These are phyloP conservation scores for Achroia grisella DNA, from an alignment of 1,140 invertebrate genomes.

Conservation along the genomic window DNA sequence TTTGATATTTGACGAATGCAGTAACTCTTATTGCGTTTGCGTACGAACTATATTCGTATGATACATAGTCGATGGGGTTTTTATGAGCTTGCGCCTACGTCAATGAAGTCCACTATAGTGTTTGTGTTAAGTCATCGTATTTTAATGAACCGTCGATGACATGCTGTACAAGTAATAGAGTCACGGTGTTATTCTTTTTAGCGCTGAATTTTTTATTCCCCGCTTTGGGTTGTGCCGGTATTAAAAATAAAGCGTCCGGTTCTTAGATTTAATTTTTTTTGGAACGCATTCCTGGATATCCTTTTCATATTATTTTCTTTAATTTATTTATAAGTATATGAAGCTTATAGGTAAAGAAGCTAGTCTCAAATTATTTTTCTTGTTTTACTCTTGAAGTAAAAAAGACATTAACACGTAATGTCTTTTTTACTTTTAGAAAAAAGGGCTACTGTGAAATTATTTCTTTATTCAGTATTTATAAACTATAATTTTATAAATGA, in stretches of 20 bases:
- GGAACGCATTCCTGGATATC: conserved; percentile 30
- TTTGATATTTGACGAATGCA: conserved; percentile 19
- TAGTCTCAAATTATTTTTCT: no score
- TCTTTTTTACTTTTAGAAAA: no score
- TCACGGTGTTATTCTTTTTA: conserved; percentile 67
- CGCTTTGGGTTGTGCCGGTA: conserved; percentile 41
- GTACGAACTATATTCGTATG: conserved; percentile 29
- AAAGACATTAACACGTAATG: no score
- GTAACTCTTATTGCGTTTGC: conserved; percentile 17
- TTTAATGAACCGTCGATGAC: conserved; percentile 72
- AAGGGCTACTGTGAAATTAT: no score
- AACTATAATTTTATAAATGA: no score
- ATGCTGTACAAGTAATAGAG: conserved; percentile 70
- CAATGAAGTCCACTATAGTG: conserved; percentile 69
- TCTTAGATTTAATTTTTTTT: conserved; percentile 42
- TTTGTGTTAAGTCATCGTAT: conserved; percentile 71
- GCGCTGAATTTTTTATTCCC: conserved; percentile 60
- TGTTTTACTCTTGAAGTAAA: no score
- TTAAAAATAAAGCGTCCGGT: conserved; percentile 32
- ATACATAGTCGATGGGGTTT: conserved; percentile 21
- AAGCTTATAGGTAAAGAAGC: no score
- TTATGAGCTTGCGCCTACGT: conserved; percentile 60
- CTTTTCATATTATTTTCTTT: conserved; percentile 26
- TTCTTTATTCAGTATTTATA: no score
- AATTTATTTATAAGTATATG: conserved; percentile 4